phyloP scores from a whole-genome alignment of 2,113 vertebrate genomes.

The Cacatua alba region DNA sequence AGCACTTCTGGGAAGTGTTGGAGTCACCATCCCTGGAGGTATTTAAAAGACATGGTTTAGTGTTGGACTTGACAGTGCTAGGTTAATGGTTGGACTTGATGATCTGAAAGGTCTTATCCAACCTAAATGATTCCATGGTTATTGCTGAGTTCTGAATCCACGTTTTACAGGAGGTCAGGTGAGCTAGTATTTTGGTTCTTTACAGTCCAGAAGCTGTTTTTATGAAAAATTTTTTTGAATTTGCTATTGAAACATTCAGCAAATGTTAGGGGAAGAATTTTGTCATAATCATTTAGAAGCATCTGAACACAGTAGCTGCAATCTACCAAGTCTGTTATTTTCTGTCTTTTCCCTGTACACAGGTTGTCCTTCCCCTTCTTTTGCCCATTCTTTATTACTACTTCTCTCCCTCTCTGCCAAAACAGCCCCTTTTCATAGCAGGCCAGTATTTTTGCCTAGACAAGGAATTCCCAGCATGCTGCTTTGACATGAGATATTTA shows the following conservation, averaged over 20 bases:
- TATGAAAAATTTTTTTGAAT: not conserved
- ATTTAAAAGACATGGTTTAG: not conserved
- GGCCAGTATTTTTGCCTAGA: not conserved
- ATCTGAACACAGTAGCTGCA: not conserved
- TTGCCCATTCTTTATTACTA: not conserved
- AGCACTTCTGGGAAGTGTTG: too few relatives aligned
- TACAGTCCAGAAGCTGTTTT: not conserved
- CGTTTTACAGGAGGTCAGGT: not conserved
- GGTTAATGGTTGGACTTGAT: rapidly evolving
- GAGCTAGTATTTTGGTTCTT: not conserved
- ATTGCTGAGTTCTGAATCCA: not conserved
- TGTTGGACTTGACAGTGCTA: not conserved
- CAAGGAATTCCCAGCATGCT: not conserved
- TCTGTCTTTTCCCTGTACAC: not conserved
- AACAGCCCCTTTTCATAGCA: not conserved
- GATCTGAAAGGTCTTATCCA: not conserved
- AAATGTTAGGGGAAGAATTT: not conserved
- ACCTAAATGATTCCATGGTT: not conserved
- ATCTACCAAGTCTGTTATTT: not conserved
- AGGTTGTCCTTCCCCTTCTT: not conserved
- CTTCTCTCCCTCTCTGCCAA: not conserved
- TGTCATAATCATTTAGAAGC: not conserved
- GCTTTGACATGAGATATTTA: not conserved
- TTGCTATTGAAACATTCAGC: not conserved
- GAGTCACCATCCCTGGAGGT: not conserved